phyloP scores from a whole-genome alignment of 2,888 invertebrate species.

The Drymonia ruficornis region DNA sequence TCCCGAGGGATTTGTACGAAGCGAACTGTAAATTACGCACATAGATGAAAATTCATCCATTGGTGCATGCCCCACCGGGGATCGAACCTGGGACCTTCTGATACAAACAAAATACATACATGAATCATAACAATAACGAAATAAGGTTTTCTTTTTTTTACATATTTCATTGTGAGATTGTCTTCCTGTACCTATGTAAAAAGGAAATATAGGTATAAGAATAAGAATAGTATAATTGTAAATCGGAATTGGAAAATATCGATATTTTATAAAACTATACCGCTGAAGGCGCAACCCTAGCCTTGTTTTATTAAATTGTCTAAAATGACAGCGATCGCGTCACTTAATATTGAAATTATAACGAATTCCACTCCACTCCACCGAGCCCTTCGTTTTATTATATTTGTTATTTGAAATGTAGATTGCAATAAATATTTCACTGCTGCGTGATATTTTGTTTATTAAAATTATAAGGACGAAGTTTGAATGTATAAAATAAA shows the following conservation, averaged over 20 bases:
- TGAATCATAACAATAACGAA: too few species aligned
- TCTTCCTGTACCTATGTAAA: too few species aligned
- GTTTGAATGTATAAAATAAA: conserved; percentile 7
- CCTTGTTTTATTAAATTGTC: conserved; percentile 42
- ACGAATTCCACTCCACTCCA: conserved; percentile 32
- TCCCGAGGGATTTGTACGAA: too few species aligned
- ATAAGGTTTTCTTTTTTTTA: too few species aligned
- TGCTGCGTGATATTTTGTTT: conserved; percentile 12
- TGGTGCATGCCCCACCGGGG: too few species aligned
- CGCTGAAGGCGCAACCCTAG: neutral
- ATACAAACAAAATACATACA: too few species aligned
- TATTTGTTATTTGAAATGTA: conserved; percentile 25
- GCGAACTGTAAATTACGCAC: too few species aligned
- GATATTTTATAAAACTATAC: neutral
- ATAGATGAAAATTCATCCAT: too few species aligned
- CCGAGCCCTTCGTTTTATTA: conserved; percentile 14
- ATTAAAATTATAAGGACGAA: conserved; percentile 4
- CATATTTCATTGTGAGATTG: too few species aligned
- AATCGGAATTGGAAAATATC: neutral
- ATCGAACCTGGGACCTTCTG: too few species aligned
- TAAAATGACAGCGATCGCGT: conserved; percentile 35
- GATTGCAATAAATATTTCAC: conserved; percentile 22
- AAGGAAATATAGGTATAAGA: too few species aligned
- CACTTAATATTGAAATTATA: conserved; percentile 48
- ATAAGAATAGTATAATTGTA: too few species aligned